Conservation (phyloP, 2,797 vertebrate genomes). For the Acanthurus lineatus region DNA sequence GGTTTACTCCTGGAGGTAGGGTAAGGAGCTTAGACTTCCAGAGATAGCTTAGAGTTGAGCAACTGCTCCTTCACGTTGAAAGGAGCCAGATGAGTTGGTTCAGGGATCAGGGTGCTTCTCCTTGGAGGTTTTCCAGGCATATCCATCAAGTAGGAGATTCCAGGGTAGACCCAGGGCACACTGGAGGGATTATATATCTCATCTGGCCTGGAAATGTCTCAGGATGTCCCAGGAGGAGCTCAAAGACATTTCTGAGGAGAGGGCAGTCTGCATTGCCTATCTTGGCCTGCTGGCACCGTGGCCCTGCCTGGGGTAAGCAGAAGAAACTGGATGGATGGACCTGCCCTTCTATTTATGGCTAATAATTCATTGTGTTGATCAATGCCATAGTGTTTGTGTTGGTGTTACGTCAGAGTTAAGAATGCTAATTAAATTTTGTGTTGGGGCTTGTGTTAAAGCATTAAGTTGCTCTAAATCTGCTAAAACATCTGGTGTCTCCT, state of each 20-base stretch:
- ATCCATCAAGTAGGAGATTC: background rate
- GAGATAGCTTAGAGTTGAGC: background rate
- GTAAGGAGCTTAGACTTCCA: background rate
- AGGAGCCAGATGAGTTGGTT: no score
- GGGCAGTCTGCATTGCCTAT: no score
- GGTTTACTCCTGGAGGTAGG: background rate
- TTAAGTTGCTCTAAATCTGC: background rate
- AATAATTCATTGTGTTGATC: background rate
- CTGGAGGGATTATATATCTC: background rate
- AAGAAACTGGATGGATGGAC: background rate
- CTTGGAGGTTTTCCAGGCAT: no score
- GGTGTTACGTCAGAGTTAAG: background rate
- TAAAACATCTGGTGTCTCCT: slow-evolving; percentile 21
- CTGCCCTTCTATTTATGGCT: no score
- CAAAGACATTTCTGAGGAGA: background rate
- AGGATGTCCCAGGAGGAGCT: background rate
- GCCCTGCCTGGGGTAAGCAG: no score
- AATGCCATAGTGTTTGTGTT: background rate
- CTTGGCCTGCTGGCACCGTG: background rate
- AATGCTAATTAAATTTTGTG: background rate
- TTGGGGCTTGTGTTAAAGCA: background rate
- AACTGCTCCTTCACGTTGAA: background rate
- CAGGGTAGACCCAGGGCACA: background rate
- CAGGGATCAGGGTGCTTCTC: no score
- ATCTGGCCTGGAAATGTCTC: background rate